Evolutionary conservation across 1,140 invertebrate species (phyloP).

Genomic region (Stegodyphus dumicola): DNA sequence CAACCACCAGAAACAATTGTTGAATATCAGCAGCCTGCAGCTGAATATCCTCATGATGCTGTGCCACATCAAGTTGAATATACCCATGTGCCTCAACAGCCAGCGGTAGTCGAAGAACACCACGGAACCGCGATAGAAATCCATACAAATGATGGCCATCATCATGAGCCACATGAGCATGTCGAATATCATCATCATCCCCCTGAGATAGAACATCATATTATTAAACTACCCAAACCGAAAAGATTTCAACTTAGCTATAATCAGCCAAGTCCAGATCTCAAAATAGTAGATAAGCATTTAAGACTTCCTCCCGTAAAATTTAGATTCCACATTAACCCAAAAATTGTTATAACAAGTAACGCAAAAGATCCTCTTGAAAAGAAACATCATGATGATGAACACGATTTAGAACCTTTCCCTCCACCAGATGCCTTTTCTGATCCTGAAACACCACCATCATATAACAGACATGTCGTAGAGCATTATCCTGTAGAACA

Average conservation of each 20-base stretch:
- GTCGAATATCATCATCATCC: conserved; percentile 16
- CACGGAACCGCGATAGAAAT: conserved; percentile 30
- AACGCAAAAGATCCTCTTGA: conserved; percentile 59
- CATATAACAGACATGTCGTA: conserved; percentile 23
- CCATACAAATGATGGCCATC: conserved; percentile 7
- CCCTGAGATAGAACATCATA: conserved; percentile 11
- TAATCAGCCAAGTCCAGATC: conserved; percentile 38
- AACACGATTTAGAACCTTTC: conserved; percentile 53
- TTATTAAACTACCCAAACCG: conserved; percentile 6
- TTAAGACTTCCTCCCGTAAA: conserved; percentile 52
- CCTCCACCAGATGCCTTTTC: conserved; percentile 60
- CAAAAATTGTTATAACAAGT: conserved; percentile 55
- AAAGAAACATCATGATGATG: conserved; percentile 50
- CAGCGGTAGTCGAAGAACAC: conserved; percentile 18
- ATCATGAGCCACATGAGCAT: conserved; percentile 5
- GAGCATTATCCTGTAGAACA: conserved; percentile 29
- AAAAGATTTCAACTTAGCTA: conserved; percentile 35
- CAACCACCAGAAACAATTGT: conserved; percentile 32
- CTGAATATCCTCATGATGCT: conserved; percentile 8
- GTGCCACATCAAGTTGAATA: conserved; percentile 23
- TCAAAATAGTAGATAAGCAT: conserved; percentile 49
- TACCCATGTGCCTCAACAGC: not conserved
- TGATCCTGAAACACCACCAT: conserved; percentile 44
- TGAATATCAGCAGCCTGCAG: conserved; percentile 32
- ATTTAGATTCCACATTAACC: conserved; percentile 58